A percentile compares a stretch with the other conserved stretches of the same genome.
phyloP scores from a whole-genome alignment of 2,113 vertebrate genomes.

The Bungarus multicinctus region DNA sequence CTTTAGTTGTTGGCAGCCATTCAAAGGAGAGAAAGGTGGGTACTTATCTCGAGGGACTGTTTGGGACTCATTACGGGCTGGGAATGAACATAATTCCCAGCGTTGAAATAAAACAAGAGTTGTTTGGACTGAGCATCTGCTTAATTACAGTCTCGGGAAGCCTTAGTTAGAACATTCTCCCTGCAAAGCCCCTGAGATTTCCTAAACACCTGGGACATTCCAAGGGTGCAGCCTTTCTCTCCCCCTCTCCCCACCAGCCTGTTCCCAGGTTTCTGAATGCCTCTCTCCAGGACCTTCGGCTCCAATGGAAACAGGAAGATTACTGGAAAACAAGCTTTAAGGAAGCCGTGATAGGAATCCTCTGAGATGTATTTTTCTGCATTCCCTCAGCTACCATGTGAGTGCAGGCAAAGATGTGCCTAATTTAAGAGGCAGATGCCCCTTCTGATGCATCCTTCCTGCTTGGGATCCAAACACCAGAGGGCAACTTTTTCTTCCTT shows the following conservation, averaged over 20 bases:
- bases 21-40: too few species aligned
- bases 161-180: not conserved
- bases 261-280: not conserved
- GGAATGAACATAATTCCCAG: too few species aligned
- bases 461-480: not conserved
- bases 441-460: not conserved
- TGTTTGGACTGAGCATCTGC: too few species aligned
- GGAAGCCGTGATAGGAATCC: not conserved
- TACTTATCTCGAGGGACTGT: too few species aligned
- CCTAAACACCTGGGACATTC: not conserved
- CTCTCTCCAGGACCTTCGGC: not conserved
- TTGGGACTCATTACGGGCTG: too few species aligned
- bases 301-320: not conserved
- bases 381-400: not conserved
- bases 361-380: not conserved
- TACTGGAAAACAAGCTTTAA: not conserved
- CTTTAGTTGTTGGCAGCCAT: too few species aligned
- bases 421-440: not conserved
- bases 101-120: too few species aligned
- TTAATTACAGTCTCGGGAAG: too few species aligned
- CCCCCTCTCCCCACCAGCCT: not conserved
- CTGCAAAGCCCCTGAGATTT: not conserved
- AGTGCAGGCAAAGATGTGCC: not conserved
- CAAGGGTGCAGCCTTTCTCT: not conserved
- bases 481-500: not conserved